Evolutionary conservation across 2,888 invertebrate genomes (phyloP), one percentile per base, ranked within the genome.

Genomic region (Agriopis aurantiaria): DNA sequence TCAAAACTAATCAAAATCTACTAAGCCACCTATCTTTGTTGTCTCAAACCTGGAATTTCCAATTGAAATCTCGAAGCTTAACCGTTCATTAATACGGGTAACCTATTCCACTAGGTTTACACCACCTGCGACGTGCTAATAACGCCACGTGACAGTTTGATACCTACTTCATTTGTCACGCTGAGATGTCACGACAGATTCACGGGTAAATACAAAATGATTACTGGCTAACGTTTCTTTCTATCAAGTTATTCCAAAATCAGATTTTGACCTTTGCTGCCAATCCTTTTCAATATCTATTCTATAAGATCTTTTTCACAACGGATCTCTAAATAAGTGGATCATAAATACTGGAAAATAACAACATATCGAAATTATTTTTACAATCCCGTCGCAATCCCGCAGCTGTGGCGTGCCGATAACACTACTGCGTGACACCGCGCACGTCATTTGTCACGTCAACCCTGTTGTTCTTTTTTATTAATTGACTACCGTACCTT

Each of bases 371-470:
- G 23, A 41, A 23, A 51, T 43, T 51, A 57, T 69, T 69, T 60
- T 56, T 41, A 60, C 60, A 62, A 61, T 57, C 65, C 63, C 52
- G 23, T 45, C 43, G 58, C 68, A 58, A 52, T 46, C 43, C 53
- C 59, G 61, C 69, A 68, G 75, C 78, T 78, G 78, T 69, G 70
- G 58, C 71, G 69, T 69, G 64, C 69, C 59, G 78, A 78, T 78
- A 78, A 76, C 69, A 52, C 56, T 51, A 52, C 56, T 51, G 65
- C 65, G 71, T 71, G 67, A 64, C 71, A 64, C 69, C 74, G 65
- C 71, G 71, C 67, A 65, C 63, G 65, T 74, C 74, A 65, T 74
- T 74, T 74, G 71, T 74, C 74, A 74, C 69, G 74, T 61, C 65
- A 64, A 14, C 53, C 53, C 41, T 61, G 64, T 65, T 61, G 60